Conservation (phyloP, 2,113 vertebrate genomes). For the Labeo rohita region DNA sequence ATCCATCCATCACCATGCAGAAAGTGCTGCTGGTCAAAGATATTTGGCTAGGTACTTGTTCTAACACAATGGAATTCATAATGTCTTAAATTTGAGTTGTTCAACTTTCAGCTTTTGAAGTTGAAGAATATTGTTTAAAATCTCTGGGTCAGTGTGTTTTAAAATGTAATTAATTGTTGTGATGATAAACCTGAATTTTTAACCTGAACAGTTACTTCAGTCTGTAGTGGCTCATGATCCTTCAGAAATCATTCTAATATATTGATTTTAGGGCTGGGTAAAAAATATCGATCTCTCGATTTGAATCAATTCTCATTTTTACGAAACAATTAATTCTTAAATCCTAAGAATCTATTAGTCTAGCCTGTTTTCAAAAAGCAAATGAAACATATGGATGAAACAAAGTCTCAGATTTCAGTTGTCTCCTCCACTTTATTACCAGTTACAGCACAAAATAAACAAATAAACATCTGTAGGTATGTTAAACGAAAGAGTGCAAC, state of each 20-base stretch:
- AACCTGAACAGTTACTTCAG: neutral
- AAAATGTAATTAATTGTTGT: neutral
- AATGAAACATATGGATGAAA: too few relatives aligned
- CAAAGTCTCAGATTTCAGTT: too few relatives aligned
- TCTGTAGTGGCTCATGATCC: neutral
- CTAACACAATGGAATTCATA: neutral
- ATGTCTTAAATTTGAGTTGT: neutral
- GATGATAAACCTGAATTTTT: neutral
- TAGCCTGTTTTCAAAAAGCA: too few relatives aligned
- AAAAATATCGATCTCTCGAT: too few relatives aligned
- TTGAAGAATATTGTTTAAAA: neutral
- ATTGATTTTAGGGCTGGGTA: too few relatives aligned
- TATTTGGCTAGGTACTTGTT: neutral
- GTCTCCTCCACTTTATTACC: too few relatives aligned
- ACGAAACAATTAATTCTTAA: too few relatives aligned
- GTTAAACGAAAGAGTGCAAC: too few relatives aligned
- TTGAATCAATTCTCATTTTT: too few relatives aligned
- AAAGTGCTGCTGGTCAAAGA: constrained; percentile 27
- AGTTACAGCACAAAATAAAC: too few relatives aligned
- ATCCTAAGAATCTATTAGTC: too few relatives aligned
- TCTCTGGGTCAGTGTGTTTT: neutral
- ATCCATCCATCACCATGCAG: constrained; percentile 43
- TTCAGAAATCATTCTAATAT: neutral
- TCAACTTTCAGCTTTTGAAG: neutral
- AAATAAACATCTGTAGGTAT: too few relatives aligned